Evolutionary conservation across 2,888 invertebrate genomes (phyloP).

Genomic region (Heteropelma amictum): DNA sequence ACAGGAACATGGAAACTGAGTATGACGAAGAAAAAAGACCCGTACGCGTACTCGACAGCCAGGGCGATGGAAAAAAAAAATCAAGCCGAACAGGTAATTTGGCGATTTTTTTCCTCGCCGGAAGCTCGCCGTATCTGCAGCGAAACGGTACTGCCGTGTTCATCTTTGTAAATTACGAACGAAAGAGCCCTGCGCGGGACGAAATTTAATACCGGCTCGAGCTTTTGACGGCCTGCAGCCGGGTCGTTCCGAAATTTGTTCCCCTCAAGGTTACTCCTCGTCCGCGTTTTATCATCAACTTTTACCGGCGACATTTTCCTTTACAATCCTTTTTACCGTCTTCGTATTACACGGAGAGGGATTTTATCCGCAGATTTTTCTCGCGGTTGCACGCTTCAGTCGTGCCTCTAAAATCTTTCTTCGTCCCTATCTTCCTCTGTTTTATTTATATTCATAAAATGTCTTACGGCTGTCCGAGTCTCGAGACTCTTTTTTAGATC

Average conservation of each 20-base stretch:
- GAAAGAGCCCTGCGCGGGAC: neutral
- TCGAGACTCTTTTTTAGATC: no score
- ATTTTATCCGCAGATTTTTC: constrained; percentile 29
- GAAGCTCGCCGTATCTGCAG: no score
- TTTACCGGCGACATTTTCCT: constrained; percentile 42
- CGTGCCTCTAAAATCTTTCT: neutral
- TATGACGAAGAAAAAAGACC: neutral
- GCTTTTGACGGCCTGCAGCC: constrained; percentile 49
- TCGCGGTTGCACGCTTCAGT: constrained; percentile 22
- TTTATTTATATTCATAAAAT: neutral
- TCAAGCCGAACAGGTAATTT: neutral
- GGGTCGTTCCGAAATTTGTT: constrained; percentile 39
- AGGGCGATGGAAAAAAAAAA: neutral
- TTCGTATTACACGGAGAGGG: constrained; percentile 2
- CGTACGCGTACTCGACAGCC: neutral
- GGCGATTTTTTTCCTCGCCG: no score
- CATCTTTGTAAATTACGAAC: neutral
- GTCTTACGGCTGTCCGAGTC: no score
- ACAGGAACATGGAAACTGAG: neutral
- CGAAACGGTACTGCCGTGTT: no score
- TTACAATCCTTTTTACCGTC: constrained; percentile 1
- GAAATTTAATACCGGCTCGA: constrained; percentile 41
- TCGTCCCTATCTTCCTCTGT: neutral
- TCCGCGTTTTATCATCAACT: neutral
- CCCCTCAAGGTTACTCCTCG: neutral